Percentiles rank a stretch among this genome's conserved stretches.
Conservation (phyloP, 2,888 invertebrate genomes). For the Xestia rhomboidea region DNA sequence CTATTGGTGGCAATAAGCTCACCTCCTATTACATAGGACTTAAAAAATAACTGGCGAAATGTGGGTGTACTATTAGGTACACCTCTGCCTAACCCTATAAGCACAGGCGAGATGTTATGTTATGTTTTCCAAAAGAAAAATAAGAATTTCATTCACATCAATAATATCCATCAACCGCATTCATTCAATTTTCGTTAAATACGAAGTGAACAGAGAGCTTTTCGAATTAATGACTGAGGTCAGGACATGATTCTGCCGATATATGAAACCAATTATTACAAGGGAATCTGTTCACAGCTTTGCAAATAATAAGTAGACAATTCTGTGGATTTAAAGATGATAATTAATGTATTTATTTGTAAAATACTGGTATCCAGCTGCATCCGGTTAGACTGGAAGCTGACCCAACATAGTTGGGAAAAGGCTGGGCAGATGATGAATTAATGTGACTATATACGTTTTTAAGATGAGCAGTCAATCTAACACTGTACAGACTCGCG, state of each 20-base stretch:
- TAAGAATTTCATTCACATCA: not conserved
- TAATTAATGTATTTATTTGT: not conserved
- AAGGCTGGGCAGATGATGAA: too few species aligned
- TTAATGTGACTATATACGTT: too few species aligned
- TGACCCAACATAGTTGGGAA: too few species aligned
- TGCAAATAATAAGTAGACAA: not conserved
- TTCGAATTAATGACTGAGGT: not conserved
- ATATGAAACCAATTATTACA: conserved; percentile 17
- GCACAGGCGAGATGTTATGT: too few species aligned
- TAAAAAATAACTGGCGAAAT: too few species aligned
- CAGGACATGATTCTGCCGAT: conserved; percentile 1
- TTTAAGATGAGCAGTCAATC: not conserved
- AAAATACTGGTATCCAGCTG: too few species aligned
- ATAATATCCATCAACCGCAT: not conserved
- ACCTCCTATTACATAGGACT: too few species aligned
- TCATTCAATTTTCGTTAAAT: not conserved
- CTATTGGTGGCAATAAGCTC: too few species aligned
- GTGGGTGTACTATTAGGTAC: too few species aligned
- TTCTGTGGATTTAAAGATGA: not conserved
- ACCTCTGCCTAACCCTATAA: too few species aligned
- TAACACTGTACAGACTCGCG: not conserved
- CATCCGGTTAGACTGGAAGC: too few species aligned
- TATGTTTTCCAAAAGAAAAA: not conserved
- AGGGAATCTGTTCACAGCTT: not conserved
- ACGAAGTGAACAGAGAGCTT: not conserved